Percentiles rank a stretch among this genome's conserved stretches.
Conservation (phyloP, 2,113 vertebrate species). For the Calonectris borealis region DNA sequence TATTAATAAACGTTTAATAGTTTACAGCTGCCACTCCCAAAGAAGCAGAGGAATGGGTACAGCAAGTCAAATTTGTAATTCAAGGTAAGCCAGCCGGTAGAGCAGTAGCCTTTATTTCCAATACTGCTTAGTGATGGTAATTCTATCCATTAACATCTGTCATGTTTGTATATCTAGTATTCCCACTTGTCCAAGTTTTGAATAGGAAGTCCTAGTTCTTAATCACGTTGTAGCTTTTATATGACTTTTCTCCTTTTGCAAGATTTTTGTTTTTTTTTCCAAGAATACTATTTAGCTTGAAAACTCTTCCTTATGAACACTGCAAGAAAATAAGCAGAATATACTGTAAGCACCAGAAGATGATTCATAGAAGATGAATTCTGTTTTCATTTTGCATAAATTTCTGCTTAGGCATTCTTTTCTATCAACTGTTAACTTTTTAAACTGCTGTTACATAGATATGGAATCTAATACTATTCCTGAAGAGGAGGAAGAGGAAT, state of each 20-base stretch:
- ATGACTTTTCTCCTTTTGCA: neutral
- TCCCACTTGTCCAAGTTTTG: neutral
- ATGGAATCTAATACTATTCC: constrained; percentile 80
- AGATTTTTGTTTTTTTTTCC: neutral
- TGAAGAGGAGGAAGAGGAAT: constrained; percentile 82
- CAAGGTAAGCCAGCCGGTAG: constrained; percentile 80
- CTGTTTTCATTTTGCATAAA: neutral
- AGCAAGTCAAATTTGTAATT: constrained; percentile 89
- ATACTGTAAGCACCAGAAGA: neutral
- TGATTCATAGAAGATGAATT: neutral
- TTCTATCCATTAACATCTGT: neutral
- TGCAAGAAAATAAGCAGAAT: neutral
- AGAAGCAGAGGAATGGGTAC: constrained; percentile 95
- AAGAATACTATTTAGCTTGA: neutral
- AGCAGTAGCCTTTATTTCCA: neutral
- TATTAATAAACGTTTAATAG: constrained; percentile 72
- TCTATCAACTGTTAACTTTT: neutral
- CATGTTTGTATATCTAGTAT: neutral
- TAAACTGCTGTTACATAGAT: constrained; percentile 65
- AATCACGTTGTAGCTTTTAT: neutral
- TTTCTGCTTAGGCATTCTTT: neutral
- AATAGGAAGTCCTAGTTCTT: neutral
- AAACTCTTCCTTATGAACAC: neutral
- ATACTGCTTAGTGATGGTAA: neutral
- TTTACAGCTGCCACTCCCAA: constrained; percentile 89